Percentiles rank a stretch among this genome's conserved stretches.
phyloP scores from a whole-genome alignment of 2,113 vertebrate genomes.

The Saiga tatarica region DNA sequence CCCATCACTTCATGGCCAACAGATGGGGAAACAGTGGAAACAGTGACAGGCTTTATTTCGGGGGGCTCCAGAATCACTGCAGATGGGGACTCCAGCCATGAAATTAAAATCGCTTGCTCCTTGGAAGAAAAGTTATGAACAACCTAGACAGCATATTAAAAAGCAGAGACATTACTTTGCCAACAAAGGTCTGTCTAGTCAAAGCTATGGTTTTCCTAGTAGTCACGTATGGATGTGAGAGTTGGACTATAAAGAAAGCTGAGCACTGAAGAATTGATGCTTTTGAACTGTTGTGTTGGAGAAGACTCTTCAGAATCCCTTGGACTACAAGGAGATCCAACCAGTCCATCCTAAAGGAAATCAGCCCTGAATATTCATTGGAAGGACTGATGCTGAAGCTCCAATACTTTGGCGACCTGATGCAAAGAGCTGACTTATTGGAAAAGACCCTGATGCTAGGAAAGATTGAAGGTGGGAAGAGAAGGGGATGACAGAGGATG shows the following conservation, averaged over 20 bases:
- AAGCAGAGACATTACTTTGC: background rate
- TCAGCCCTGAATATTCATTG: background rate
- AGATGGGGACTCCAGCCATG: background rate
- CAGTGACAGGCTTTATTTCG: background rate
- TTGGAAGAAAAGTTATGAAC: background rate
- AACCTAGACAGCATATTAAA: background rate
- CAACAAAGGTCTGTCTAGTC: background rate
- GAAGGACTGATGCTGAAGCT: background rate
- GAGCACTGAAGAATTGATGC: fast-evolving
- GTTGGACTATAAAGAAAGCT: background rate
- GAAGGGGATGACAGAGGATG: background rate
- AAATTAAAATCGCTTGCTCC: background rate
- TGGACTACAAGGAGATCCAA: background rate
- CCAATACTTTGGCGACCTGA: background rate
- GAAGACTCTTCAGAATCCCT: background rate
- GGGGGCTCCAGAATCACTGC: background rate
- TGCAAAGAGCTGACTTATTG: background rate
- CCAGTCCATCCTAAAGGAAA: background rate
- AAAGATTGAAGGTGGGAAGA: background rate
- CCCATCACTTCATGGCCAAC: background rate
- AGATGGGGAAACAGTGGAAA: background rate
- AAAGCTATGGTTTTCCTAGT: background rate
- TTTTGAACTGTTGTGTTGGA: background rate
- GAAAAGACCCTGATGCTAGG: background rate
- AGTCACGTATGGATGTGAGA: background rate